A percentile compares a stretch with the other conserved stretches of the same genome.
Evolutionary conservation across 2,888 invertebrate species (phyloP).

Genomic region (Phrixothrix hirtus): DNA sequence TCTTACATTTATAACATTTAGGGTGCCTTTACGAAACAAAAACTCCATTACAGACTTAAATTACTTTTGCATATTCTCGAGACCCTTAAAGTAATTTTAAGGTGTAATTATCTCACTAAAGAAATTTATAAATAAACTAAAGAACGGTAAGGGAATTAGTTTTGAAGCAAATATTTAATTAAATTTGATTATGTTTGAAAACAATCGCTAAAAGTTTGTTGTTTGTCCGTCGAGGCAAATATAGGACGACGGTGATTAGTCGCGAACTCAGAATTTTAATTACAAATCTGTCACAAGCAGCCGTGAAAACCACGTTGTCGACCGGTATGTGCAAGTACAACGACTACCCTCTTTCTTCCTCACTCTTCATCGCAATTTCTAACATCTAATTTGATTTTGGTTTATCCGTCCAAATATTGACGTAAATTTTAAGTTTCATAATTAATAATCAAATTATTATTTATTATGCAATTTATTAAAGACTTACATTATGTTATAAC

Average conservation of each 20-base stretch:
- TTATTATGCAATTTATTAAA: no score
- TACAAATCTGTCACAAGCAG: conserved; percentile 48
- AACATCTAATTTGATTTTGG: conserved; percentile 4
- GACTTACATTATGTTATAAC: no score
- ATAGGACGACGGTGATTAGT: conserved; percentile 42
- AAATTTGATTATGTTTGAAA: conserved; percentile 47
- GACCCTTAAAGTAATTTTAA: conserved; percentile 8
- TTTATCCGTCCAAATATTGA: conserved; percentile 5
- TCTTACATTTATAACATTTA: conserved; percentile 1
- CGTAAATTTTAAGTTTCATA: no score
- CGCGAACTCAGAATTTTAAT: conserved; percentile 48
- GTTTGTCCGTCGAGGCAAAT: conserved; percentile 37
- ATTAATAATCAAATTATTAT: no score
- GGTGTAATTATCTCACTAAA: conserved; percentile 12
- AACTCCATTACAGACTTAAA: conserved; percentile 16
- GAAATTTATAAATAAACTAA: conserved; percentile 20
- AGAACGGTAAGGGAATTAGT: conserved; percentile 29
- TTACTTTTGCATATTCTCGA: conserved; percentile 13
- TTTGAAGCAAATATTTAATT: conserved; percentile 43
- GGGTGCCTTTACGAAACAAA: conserved; percentile 1
- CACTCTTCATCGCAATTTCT: conserved; percentile 6
- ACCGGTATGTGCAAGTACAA: conserved; percentile 25
- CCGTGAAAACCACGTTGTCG: conserved; percentile 37
- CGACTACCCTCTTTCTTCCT: conserved; percentile 15
- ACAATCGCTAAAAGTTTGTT: conserved; percentile 39